These are phyloP conservation scores for Carduelis carduelis DNA, from an alignment of 2,797 vertebrate genomes.

Conservation along the genomic window DNA sequence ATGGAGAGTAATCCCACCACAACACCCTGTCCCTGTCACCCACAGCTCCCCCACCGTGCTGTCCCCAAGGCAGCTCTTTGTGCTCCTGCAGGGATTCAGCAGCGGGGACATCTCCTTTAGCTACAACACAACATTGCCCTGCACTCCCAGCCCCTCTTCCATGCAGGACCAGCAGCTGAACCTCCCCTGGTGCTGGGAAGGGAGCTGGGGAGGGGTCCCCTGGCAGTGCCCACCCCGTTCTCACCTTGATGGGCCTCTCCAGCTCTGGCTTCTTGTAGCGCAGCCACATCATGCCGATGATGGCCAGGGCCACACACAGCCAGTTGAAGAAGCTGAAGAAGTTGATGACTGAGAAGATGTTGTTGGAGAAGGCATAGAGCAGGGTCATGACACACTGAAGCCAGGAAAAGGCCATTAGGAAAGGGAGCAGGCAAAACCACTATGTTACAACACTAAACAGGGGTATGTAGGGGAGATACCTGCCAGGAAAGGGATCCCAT, in stretches of 20 bases:
- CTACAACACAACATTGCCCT: not conserved
- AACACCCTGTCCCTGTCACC: not conserved
- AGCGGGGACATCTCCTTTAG: not conserved
- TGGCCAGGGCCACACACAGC: conserved; percentile 96
- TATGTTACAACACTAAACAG: accelerated
- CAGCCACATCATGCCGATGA: conserved; percentile 95
- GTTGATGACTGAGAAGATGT: conserved; percentile 98
- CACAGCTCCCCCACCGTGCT: not conserved
- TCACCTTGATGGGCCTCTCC: conserved; percentile 94
- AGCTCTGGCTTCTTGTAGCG: conserved; percentile 92
- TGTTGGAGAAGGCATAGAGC: conserved; percentile 92
- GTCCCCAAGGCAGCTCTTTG: not conserved
- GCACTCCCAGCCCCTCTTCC: not conserved
- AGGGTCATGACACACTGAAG: conserved; percentile 92
- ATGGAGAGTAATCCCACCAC: not conserved
- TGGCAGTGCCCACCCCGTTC: accelerated
- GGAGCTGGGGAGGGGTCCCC: not conserved
- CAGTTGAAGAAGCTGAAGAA: conserved; percentile 99
- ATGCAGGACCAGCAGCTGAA: not conserved
- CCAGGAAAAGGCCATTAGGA: not conserved
- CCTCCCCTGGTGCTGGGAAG: not conserved
- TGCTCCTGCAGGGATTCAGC: not conserved
- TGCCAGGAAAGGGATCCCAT: not conserved
- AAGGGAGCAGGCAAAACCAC: not conserved
- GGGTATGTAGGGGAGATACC: not conserved